These are phyloP conservation scores for Caerostris darwini DNA, from an alignment of 1,140 invertebrate species.

Conservation along the genomic window DNA sequence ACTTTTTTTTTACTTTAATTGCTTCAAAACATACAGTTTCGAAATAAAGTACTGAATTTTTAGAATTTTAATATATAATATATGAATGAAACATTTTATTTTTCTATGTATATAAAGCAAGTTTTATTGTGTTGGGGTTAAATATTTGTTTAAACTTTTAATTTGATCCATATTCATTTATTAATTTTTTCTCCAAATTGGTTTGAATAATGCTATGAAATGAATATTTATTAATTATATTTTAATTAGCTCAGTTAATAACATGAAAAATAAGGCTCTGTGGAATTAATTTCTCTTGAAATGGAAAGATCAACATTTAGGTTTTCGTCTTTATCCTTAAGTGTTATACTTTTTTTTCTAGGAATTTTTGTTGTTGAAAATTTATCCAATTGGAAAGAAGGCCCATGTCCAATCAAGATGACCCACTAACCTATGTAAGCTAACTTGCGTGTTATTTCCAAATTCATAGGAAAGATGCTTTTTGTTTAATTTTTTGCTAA, in stretches of 20 bases:
- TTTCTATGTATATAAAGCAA: too few relatives aligned
- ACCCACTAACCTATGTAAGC: constrained; percentile 72
- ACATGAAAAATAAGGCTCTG: constrained; percentile 14
- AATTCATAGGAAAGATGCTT: not conserved
- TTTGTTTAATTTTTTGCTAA: not conserved
- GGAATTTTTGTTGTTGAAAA: constrained; percentile 77
- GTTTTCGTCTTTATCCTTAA: constrained; percentile 44
- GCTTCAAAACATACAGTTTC: too few relatives aligned
- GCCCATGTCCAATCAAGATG: constrained; percentile 72
- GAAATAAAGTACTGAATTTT: too few relatives aligned
- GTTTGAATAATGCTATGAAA: not conserved
- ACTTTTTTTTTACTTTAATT: too few relatives aligned
- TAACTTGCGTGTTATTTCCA: constrained; percentile 18
- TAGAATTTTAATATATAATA: too few relatives aligned
- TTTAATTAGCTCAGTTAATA: not conserved
- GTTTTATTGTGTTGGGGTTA: too few relatives aligned
- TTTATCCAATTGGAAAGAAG: constrained; percentile 72
- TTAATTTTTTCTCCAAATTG: too few relatives aligned
- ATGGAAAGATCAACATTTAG: constrained; percentile 4
- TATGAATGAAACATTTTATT: too few relatives aligned
- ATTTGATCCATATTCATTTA: too few relatives aligned
- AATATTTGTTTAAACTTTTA: too few relatives aligned
- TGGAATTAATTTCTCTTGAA: constrained; percentile 23
- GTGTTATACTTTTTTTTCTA: constrained; percentile 67
- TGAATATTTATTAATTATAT: not conserved